These are phyloP conservation scores for Coptodon bakossiorum DNA, from an alignment of 2,113 vertebrate species.

Conservation along the genomic window DNA sequence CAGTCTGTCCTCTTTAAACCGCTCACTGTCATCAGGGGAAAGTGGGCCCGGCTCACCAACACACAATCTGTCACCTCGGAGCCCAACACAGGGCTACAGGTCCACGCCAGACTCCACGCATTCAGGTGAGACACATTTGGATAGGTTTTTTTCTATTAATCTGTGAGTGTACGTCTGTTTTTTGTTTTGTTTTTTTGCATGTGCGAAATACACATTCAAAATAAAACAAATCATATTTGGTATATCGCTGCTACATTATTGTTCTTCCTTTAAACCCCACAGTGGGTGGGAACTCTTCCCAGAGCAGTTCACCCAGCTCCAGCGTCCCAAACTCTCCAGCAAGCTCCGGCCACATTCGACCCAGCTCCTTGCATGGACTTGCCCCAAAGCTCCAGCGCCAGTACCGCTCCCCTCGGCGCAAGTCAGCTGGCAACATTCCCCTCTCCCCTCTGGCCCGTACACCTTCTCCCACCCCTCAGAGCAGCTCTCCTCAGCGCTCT, in stretches of 20 bases:
- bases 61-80: conserved; percentile 89
- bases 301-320: conserved; percentile 96
- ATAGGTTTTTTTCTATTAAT: accelerated
- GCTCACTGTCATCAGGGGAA: conserved; percentile 93
- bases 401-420: conserved; percentile 91
- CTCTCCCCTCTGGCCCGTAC: conserved; percentile 93
- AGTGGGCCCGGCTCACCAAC: conserved; percentile 93
- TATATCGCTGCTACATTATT: not conserved
- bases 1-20: conserved; percentile 90
- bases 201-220: not conserved
- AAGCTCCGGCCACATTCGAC: conserved; percentile 91
- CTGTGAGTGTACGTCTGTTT: not conserved
- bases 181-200: not conserved
- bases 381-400: conserved; percentile 96
- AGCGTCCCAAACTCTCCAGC: conserved; percentile 95
- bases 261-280: not conserved
- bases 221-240: not conserved
- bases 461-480: conserved; percentile 87
- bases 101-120: conserved; percentile 84
- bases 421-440: conserved; percentile 94
- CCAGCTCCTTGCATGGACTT: conserved; percentile 91
- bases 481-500: conserved; percentile 89
- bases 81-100: conserved; percentile 89
- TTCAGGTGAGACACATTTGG: conserved; percentile 80
- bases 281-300: conserved; percentile 93